Conservation (phyloP, 2,797 vertebrate genomes). For the Gobio occitaniae region DNA sequence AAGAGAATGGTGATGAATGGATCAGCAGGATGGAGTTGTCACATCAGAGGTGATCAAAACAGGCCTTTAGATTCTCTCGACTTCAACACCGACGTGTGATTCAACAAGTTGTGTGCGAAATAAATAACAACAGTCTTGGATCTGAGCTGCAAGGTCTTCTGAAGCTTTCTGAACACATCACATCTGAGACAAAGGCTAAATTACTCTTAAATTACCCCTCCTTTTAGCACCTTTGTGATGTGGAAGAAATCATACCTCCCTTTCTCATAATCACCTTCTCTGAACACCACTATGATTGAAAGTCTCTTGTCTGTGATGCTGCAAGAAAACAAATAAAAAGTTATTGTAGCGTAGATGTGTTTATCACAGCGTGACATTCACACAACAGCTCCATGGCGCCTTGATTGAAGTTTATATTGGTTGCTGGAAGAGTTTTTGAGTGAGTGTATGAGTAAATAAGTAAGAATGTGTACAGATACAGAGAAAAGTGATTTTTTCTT, state of each 20-base stretch:
- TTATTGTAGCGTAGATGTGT: conserved; percentile 39
- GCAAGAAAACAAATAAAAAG: conserved; percentile 43
- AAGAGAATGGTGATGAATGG: conserved; percentile 20
- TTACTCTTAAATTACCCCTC: conserved; percentile 27
- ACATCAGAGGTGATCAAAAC: conserved; percentile 52
- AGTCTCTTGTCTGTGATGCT: conserved; percentile 27
- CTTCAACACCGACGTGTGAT: conserved; percentile 8
- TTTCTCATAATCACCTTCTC: conserved; percentile 36
- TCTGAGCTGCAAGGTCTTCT: not conserved
- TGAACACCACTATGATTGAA: conserved; percentile 30
- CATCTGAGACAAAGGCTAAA: conserved; percentile 37
- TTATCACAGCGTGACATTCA: conserved; percentile 46
- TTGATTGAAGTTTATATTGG: conserved; percentile 46
- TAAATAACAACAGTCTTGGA: conserved; percentile 1
- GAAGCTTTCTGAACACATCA: conserved; percentile 14
- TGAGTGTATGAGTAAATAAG: conserved; percentile 20
- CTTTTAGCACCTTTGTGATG: conserved; percentile 28
- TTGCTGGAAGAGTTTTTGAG: conserved; percentile 24
- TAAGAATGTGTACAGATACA: not conserved
- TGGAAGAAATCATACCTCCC: conserved; percentile 10
- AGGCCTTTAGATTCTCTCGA: conserved; percentile 37
- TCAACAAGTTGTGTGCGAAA: not conserved
- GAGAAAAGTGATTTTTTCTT: not conserved
- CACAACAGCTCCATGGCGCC: conserved; percentile 32
- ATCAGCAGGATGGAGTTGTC: conserved; percentile 3